Conservation (phyloP, 2,113 vertebrate genomes). For the Pomatostomus ruficeps region DNA sequence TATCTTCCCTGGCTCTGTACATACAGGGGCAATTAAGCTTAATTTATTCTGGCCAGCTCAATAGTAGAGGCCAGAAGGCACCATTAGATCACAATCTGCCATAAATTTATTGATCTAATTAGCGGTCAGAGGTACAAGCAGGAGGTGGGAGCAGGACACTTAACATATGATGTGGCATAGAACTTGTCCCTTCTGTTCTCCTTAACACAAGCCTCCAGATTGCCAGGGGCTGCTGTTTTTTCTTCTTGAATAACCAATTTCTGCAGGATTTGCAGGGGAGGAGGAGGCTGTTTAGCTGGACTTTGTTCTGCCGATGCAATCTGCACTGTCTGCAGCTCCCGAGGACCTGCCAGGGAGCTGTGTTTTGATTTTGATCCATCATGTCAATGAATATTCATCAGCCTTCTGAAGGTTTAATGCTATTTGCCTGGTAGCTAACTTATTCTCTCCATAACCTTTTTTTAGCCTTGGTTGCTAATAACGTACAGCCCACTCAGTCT, state of each 20-base stretch:
- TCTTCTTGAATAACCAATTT: not conserved
- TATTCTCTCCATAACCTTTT: not conserved
- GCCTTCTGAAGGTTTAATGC: not conserved
- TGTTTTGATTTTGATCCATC: constrained; percentile 39
- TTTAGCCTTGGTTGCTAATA: constrained; percentile 17
- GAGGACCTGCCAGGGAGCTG: not conserved
- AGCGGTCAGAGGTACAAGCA: not conserved
- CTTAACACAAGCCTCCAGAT: not conserved
- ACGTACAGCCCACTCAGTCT: not conserved
- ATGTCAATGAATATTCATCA: constrained; percentile 31
- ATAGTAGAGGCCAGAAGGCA: constrained; percentile 35
- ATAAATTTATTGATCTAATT: constrained; percentile 51
- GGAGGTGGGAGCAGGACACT: not conserved
- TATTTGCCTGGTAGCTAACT: constrained; percentile 13
- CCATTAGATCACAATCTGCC: constrained; percentile 13
- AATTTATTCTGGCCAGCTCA: not conserved
- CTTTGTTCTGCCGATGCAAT: not conserved
- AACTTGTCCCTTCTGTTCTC: constrained; percentile 8
- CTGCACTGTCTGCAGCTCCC: not conserved
- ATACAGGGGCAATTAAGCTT: constrained; percentile 16
- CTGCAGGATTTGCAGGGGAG: not conserved
- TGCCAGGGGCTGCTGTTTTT: not conserved
- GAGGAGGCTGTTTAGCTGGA: not conserved
- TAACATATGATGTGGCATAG: not conserved
- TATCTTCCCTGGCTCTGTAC: not conserved